These are phyloP conservation scores for Myathropa florea DNA, from an alignment of 2,888 invertebrate genomes.

Conservation along the genomic window DNA sequence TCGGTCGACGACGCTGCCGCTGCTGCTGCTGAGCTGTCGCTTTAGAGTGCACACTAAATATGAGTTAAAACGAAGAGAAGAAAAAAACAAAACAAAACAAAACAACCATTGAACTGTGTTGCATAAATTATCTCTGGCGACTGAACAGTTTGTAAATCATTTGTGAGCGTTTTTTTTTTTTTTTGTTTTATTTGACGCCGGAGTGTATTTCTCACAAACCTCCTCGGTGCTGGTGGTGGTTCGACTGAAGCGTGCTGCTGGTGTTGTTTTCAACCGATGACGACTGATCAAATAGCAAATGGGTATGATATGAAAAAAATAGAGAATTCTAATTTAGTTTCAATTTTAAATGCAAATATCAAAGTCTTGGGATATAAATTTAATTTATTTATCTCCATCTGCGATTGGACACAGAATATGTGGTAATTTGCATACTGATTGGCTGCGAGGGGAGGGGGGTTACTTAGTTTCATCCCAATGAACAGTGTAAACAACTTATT, in stretches of 20 bases:
- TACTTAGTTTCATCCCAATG: slow-evolving; percentile 57
- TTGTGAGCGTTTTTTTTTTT: background rate
- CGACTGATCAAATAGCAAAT: slow-evolving; percentile 16
- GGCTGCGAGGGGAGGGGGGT: slow-evolving; percentile 29
- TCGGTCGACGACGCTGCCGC: background rate
- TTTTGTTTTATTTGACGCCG: slow-evolving; percentile 26
- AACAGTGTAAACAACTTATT: slow-evolving; percentile 24
- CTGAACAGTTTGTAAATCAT: slow-evolving; percentile 26
- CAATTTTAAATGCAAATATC: slow-evolving; percentile 71
- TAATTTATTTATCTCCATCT: slow-evolving; percentile 75
- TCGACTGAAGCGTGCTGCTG: background rate
- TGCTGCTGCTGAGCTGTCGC: slow-evolving; percentile 25
- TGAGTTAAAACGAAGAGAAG: slow-evolving; percentile 16
- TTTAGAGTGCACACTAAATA: slow-evolving; percentile 39
- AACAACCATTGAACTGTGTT: slow-evolving; percentile 31
- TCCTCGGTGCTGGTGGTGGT: background rate
- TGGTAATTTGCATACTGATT: slow-evolving; percentile 61
- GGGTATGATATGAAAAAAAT: background rate
- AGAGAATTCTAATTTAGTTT: slow-evolving; percentile 61
- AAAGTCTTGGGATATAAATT: slow-evolving; percentile 58
- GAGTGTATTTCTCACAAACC: slow-evolving; percentile 48
- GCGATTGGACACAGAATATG: slow-evolving; percentile 70
- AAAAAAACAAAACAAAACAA: slow-evolving; percentile 8
- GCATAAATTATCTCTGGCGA: slow-evolving; percentile 60
- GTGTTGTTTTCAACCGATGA: slow-evolving; percentile 22